These are phyloP conservation scores for Entomobrya proxima DNA, from an alignment of 2,888 invertebrate genomes.

Conservation along the genomic window DNA sequence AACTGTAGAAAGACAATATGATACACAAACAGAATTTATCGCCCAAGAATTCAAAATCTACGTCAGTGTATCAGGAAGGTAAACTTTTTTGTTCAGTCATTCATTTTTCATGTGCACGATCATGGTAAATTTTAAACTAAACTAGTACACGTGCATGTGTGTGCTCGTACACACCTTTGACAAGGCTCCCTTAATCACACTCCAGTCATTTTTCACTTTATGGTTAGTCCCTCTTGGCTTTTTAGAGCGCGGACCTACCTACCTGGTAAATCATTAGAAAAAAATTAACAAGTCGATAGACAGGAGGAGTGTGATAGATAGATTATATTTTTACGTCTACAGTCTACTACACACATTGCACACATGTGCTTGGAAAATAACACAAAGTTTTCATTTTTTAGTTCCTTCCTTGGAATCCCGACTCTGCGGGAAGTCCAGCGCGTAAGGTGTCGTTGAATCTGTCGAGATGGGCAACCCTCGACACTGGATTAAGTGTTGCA, in stretches of 20 bases:
- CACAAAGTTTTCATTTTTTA: not conserved
- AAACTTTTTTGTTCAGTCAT: slow-evolving; percentile 18
- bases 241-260: not conserved
- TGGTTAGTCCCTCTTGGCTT: slow-evolving; percentile 16
- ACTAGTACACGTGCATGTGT: slow-evolving; percentile 9
- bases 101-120: slow-evolving; percentile 6
- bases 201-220: slow-evolving; percentile 42
- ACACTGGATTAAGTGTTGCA: too few relatives aligned
- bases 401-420: slow-evolving; percentile 8
- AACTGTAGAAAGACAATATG: slow-evolving; percentile 2
- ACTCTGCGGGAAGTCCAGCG: slow-evolving; percentile 15
- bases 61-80: too few relatives aligned
- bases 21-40: slow-evolving; percentile 1
- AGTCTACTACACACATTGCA: not conserved
- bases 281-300: slow-evolving; percentile 10
- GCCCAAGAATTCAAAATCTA: too few relatives aligned
- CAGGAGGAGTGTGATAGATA: slow-evolving; percentile 12
- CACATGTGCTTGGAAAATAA: not conserved
- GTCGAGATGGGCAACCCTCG: too few relatives aligned
- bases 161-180: not conserved
- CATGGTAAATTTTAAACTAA: not conserved
- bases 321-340: not conserved
- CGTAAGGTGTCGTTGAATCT: slow-evolving; percentile 22
- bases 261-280: slow-evolving; percentile 28
- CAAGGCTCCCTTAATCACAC: slow-evolving; percentile 29